Conservation (phyloP, 2,113 vertebrate species). For the Kobus ellipsiprymnus region DNA sequence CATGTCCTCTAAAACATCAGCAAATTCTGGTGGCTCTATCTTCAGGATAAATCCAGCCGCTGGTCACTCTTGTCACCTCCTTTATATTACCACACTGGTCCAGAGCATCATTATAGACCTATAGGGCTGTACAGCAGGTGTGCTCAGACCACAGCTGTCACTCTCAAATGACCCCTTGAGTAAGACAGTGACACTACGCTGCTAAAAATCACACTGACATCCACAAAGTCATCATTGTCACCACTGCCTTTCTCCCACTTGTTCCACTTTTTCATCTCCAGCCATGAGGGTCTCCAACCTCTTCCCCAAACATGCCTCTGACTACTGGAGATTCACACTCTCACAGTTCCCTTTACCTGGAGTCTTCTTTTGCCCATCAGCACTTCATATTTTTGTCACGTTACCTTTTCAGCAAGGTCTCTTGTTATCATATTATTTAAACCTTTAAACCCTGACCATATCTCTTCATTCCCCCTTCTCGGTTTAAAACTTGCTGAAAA, state of each 20-base stretch:
- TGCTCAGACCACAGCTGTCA: too few species aligned
- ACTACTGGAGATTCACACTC: too few species aligned
- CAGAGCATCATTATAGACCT: too few species aligned
- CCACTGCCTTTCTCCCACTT: rapidly evolving
- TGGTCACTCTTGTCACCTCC: background rate
- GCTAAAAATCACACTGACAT: background rate
- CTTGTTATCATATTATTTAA: background rate
- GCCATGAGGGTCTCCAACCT: too few species aligned
- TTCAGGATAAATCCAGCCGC: background rate
- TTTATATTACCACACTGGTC: too few species aligned
- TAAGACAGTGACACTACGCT: background rate
- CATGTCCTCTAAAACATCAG: too few species aligned
- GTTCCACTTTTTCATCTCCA: background rate
- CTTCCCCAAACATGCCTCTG: background rate
- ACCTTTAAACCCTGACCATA: background rate
- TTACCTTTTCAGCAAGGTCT: background rate
- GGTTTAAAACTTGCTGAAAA: background rate
- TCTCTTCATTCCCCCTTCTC: background rate
- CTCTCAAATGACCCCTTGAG: background rate
- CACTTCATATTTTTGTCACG: background rate
- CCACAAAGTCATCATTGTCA: background rate
- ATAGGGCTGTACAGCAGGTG: rapidly evolving
- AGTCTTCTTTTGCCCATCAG: too few species aligned
- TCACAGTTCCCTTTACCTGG: background rate
- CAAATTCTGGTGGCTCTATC: background rate